Conservation (phyloP, 2,797 vertebrate genomes). For the Acrossocheilus fasciatus region DNA sequence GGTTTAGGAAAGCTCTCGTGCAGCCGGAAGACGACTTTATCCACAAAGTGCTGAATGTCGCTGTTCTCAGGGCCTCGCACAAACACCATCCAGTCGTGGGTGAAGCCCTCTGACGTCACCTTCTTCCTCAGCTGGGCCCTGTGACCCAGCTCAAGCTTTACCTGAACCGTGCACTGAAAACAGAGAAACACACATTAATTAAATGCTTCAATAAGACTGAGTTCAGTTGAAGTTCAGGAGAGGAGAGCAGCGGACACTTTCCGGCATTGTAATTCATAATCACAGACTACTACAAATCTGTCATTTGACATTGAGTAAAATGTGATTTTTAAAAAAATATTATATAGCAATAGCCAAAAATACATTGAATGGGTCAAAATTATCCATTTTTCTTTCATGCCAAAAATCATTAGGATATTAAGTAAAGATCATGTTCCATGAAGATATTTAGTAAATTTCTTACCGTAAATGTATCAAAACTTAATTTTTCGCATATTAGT, state of each 20-base stretch:
- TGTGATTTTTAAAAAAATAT: neutral
- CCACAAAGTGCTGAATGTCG: conserved; percentile 99
- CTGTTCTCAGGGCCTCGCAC: conserved; percentile 95
- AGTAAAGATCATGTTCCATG: too few species aligned
- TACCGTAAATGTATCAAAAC: too few species aligned
- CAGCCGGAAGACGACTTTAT: conserved; percentile 95
- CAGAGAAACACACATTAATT: conserved; percentile 14
- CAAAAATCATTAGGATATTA: too few species aligned
- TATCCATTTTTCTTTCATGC: too few species aligned
- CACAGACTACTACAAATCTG: neutral
- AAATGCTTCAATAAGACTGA: neutral
- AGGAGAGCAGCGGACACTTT: neutral
- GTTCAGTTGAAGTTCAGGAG: neutral
- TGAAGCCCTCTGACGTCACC: conserved; percentile 95
- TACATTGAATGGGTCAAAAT: too few species aligned
- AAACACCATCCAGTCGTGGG: conserved; percentile 99
- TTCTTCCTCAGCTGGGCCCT: conserved; percentile 96
- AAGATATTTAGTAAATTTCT: too few species aligned
- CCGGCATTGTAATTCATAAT: neutral
- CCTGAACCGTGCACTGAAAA: conserved; percentile 95
- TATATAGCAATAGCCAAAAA: too few species aligned
- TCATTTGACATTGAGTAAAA: neutral
- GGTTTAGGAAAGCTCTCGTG: conserved; percentile 99
- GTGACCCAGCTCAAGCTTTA: conserved; percentile 98
- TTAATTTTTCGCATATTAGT: too few species aligned